Percentiles rank a stretch among this genome's conserved stretches.
Conservation (phyloP, 2,113 vertebrate genomes). For the Buteo buteo region DNA sequence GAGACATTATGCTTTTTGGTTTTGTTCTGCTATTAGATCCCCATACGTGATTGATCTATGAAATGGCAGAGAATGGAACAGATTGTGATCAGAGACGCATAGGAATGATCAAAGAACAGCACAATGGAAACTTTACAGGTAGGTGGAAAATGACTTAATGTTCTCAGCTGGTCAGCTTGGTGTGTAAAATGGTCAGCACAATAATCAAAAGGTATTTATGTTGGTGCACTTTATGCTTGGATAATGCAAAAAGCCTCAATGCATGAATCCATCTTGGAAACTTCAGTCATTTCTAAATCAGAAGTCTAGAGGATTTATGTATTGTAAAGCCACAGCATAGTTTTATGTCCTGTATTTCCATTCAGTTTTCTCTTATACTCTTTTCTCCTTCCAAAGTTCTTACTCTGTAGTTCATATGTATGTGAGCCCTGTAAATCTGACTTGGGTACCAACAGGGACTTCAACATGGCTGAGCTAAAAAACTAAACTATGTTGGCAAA, state of each 20-base stretch:
- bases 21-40: constrained; percentile 39
- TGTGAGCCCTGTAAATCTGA: not conserved
- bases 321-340: not conserved
- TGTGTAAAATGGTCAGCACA: not conserved
- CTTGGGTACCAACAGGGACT: not conserved
- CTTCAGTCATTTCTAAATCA: not conserved
- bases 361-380: not conserved
- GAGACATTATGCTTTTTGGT: not conserved
- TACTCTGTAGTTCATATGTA: not conserved
- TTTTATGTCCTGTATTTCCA: not conserved
- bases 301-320: not conserved
- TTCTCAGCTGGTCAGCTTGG: not conserved
- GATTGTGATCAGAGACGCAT: constrained; percentile 88
- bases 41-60: constrained; percentile 67
- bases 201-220: not conserved
- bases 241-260: not conserved
- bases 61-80: constrained; percentile 96
- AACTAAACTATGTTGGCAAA: not conserved
- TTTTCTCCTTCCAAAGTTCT: not conserved
- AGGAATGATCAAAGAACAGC: constrained; percentile 84
- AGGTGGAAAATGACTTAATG: not conserved
- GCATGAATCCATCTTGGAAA: not conserved
- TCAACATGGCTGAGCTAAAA: not conserved
- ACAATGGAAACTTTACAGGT: constrained; percentile 92
- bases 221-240: not conserved